Evolutionary conservation across 2,888 invertebrate species (phyloP), one percentile per base, ranked within the genome.

Genomic region (Busseola fusca): DNA sequence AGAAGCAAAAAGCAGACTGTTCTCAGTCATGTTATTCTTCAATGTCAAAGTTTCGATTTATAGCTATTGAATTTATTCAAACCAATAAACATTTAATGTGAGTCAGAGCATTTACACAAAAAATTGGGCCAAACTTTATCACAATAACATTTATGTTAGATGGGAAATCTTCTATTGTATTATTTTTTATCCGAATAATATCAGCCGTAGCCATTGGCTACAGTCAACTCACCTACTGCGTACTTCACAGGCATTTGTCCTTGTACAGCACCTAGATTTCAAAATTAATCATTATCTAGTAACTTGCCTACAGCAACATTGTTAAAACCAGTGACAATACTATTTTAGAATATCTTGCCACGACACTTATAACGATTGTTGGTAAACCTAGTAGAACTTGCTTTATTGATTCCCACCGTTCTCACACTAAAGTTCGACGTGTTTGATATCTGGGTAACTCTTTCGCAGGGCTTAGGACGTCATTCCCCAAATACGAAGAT

Each of bases 271-370:
- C 48, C 77, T 63, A 77, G 78, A 67, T 78, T 81, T 54, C 81
- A 64, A 81, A 81, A 69, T 76, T 59, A 56, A 77, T 75, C 42
- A 77, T 64, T 75, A 71, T 76, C 60, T 76, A 18, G 25, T 54
- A 48, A 62, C 52, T 64, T 71, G 71, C 45, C 37, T 66, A 64
- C 50, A 81, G 42, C 58, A 63, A 76, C 77, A 76, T 78, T 78
- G 71, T 77, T 78, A 54, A 71, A 56, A 65, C 63, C 81, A 70
- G 58, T 67, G 72, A 81, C 78, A 77, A 77, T 76, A 71, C 66
- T 52, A 34, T 76, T 76, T 79, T 59, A 64, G 67, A 65, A 63
- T 63, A 74, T 66, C 54, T 52, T 42, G 63, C 65, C 54, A 58
- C 60, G 59, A 65, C n/a, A 58, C 27, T 40, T 52, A 21, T 10